Conservation (phyloP, 2,888 invertebrate species). For the Watsonalla cultraria region DNA sequence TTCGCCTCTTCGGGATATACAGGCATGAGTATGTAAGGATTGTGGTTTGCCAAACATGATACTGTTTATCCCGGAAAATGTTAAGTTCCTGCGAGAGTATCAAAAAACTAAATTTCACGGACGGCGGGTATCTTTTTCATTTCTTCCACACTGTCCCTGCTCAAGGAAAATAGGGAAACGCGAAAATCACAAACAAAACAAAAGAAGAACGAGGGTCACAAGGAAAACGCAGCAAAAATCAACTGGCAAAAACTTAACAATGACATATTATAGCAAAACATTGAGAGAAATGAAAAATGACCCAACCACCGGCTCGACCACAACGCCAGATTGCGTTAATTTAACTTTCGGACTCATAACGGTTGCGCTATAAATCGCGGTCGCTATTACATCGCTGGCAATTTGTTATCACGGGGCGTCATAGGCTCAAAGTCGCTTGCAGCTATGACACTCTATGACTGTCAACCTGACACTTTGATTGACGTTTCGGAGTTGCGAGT, state of each 20-base stretch:
- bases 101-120: too few relatives aligned
- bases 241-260: not conserved
- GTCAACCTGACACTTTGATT: not conserved
- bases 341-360: constrained; percentile 8
- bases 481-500: not conserved
- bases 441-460: not conserved
- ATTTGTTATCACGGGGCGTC: constrained; percentile 7
- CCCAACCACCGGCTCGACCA: not conserved
- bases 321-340: constrained; percentile 2
- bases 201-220: not conserved
- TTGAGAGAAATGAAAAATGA: not conserved
- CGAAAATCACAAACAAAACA: not conserved
- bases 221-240: not conserved
- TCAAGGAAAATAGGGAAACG: not conserved
- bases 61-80: too few relatives aligned
- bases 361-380: constrained; percentile 11
- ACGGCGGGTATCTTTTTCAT: too few relatives aligned
- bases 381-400: constrained; percentile 5
- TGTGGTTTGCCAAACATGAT: too few relatives aligned
- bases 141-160: not conserved
- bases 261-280: constrained; percentile 1
- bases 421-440: constrained; percentile 3
- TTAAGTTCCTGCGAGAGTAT: too few relatives aligned
- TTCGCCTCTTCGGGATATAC: too few relatives aligned
- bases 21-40: too few relatives aligned